phyloP scores from a whole-genome alignment of 2,113 vertebrate genomes.

The Pygoscelis antarcticus region DNA sequence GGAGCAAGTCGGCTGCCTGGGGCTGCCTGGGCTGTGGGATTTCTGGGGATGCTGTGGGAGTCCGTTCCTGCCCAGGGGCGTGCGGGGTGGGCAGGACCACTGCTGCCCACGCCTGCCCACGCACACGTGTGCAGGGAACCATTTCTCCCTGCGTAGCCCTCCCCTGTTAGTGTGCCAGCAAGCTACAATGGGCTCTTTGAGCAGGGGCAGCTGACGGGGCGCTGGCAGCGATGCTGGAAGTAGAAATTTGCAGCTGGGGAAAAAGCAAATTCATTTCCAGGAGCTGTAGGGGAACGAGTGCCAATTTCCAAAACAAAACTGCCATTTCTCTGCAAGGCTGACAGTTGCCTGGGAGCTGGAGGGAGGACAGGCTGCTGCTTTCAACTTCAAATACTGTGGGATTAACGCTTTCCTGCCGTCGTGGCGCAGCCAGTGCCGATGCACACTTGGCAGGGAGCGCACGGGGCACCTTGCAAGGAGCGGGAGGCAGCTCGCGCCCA shows the following conservation, averaged over 20 bases:
- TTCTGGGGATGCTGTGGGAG: not conserved
- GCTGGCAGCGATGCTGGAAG: conserved; percentile 72
- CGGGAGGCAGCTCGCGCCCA: fast-evolving
- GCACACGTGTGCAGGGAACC: not conserved
- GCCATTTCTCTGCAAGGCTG: conserved; percentile 70
- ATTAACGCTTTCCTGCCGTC: conserved; percentile 45
- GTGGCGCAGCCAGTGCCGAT: not conserved
- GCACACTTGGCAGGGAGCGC: not conserved
- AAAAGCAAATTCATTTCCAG: conserved; percentile 76
- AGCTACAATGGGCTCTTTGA: conserved; percentile 79
- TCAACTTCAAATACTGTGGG: not conserved
- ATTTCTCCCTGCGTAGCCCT: conserved; percentile 37
- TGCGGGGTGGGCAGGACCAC: not conserved
- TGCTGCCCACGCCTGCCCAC: not conserved
- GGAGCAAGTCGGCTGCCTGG: fast-evolving
- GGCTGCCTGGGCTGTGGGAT: not conserved
- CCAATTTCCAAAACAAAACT: conserved; percentile 82
- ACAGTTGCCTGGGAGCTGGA: conserved; percentile 74
- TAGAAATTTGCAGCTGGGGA: conserved; percentile 76
- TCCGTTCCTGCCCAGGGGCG: not conserved
- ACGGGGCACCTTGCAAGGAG: not conserved
- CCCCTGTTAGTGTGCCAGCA: conserved; percentile 42
- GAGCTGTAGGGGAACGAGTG: conserved; percentile 60
- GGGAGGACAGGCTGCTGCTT: conserved; percentile 61
- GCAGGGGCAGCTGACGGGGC: conserved; percentile 75